Percentiles rank a stretch among this genome's conserved stretches.
These are phyloP conservation scores for Nicator chloris DNA, from an alignment of 2,113 vertebrate species.

Conservation along the genomic window DNA sequence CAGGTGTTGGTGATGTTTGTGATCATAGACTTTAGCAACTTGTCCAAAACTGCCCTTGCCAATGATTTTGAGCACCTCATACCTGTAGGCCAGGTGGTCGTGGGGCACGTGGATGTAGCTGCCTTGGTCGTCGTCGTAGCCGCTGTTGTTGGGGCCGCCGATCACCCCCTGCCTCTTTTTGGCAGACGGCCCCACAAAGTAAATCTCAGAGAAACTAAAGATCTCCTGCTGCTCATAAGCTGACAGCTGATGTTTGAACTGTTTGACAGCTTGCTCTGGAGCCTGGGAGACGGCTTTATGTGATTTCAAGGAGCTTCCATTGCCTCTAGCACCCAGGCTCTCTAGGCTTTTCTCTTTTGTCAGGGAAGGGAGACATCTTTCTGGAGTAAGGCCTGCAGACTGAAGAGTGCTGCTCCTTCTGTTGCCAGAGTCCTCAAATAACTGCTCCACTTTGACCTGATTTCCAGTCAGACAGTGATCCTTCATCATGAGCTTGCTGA, in stretches of 20 bases:
- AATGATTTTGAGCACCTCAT: conserved; percentile 96
- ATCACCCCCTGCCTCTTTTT: conserved; percentile 90
- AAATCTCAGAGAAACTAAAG: conserved; percentile 85
- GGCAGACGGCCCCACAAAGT: conserved; percentile 93
- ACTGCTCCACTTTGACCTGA: conserved; percentile 90
- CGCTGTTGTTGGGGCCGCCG: conserved; percentile 89
- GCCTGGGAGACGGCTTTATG: conserved; percentile 77
- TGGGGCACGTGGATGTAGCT: conserved; percentile 93
- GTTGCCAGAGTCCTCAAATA: conserved; percentile 90
- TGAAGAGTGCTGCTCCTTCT: conserved; percentile 77
- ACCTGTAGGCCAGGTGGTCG: conserved; percentile 94
- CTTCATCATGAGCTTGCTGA: conserved; percentile 79
- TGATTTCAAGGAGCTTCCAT: conserved; percentile 53
- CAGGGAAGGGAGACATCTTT: conserved; percentile 73
- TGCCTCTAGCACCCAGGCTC: conserved; percentile 73
- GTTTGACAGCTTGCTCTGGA: conserved; percentile 89
- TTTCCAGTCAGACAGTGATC: conserved; percentile 77
- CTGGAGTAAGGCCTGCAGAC: conserved; percentile 69
- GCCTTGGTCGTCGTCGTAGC: conserved; percentile 94
- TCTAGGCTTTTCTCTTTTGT: conserved; percentile 84
- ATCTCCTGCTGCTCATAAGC: conserved; percentile 91
- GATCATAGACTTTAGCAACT: conserved; percentile 96
- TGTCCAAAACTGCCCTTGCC: conserved; percentile 98
- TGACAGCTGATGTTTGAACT: conserved; percentile 87
- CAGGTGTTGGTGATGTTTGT: conserved; percentile 92